Conservation (phyloP, 2,113 vertebrate genomes). For the Xiphophorus maculatus region DNA sequence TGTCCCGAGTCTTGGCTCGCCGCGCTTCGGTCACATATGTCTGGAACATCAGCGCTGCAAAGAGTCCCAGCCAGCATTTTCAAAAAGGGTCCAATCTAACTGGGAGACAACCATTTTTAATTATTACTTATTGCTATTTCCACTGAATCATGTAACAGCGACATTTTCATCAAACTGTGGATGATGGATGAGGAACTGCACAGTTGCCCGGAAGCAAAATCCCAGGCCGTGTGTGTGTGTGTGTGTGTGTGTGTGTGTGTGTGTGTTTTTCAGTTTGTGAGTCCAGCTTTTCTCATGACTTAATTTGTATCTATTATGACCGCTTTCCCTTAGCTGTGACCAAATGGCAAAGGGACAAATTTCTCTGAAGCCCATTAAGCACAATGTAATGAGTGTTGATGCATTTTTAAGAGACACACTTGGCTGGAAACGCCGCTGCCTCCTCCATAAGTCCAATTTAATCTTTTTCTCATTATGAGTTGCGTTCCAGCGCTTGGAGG, state of each 20-base stretch:
- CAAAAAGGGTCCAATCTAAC: constrained; percentile 45
- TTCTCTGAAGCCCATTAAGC: constrained; percentile 59
- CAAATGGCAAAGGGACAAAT: constrained; percentile 56
- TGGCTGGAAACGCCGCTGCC: constrained; percentile 57
- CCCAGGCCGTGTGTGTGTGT: not conserved
- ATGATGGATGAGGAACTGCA: constrained; percentile 28
- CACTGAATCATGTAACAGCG: constrained; percentile 28
- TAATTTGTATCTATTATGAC: constrained; percentile 60
- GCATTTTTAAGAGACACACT: constrained; percentile 69
- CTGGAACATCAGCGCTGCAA: constrained; percentile 47
- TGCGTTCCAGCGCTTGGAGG: constrained; percentile 30
- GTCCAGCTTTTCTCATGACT: constrained; percentile 43
- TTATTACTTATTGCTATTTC: constrained; percentile 57
- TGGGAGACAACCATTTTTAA: constrained; percentile 47
- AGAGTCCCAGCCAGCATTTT: constrained; percentile 35
- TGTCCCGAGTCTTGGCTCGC: constrained; percentile 31
- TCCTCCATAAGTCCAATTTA: constrained; percentile 61
- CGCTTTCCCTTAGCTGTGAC: constrained; percentile 48
- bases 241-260: constrained; percentile 5
- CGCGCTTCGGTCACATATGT: constrained; percentile 34
- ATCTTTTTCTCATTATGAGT: constrained; percentile 63
- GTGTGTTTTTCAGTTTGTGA: constrained; percentile 2
- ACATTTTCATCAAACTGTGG: constrained; percentile 24
- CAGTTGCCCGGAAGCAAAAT: constrained; percentile 9
- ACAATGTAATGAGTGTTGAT: constrained; percentile 64